These are phyloP conservation scores for Ormia ochracea DNA, from an alignment of 2,888 invertebrate genomes.

Conservation along the genomic window DNA sequence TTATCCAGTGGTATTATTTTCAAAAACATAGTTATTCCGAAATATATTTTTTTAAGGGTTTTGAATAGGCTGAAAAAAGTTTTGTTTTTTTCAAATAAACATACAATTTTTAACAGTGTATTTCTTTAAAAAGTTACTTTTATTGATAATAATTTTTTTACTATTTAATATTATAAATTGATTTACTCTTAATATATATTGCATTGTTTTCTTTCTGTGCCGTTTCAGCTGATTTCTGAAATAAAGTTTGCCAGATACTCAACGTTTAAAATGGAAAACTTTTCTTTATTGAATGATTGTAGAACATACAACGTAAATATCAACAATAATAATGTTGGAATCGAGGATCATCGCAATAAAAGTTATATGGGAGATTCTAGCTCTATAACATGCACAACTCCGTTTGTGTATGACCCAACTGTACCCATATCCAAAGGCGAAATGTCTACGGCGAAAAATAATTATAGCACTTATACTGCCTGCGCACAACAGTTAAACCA, in stretches of 20 bases:
- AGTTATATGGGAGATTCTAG: constrained; percentile 73
- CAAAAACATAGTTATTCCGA: too few species aligned
- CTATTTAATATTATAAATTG: too few species aligned
- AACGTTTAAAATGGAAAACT: constrained; percentile 68
- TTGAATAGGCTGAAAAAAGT: too few species aligned
- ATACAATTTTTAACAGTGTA: too few species aligned
- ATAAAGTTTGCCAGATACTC: background rate
- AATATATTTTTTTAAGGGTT: too few species aligned
- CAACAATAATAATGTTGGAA: constrained; percentile 46
- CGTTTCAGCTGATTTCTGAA: background rate
- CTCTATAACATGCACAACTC: constrained; percentile 66
- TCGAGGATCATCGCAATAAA: constrained; percentile 69
- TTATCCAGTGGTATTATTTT: too few species aligned
- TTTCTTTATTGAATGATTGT: constrained; percentile 67
- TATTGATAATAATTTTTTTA: too few species aligned
- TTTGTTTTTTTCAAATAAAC: too few species aligned
- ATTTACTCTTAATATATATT: too few species aligned
- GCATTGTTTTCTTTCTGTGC: background rate
- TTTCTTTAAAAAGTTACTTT: too few species aligned
- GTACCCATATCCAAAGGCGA: constrained; percentile 47
- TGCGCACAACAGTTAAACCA: constrained; percentile 66
- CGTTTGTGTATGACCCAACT: constrained; percentile 59
- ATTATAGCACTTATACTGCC: constrained; percentile 62
- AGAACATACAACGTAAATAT: constrained; percentile 46
- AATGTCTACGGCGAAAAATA: constrained; percentile 58